Base-by-base conservation (phyloP, 1,140 invertebrate species). In the Magallana angulata region DNA sequence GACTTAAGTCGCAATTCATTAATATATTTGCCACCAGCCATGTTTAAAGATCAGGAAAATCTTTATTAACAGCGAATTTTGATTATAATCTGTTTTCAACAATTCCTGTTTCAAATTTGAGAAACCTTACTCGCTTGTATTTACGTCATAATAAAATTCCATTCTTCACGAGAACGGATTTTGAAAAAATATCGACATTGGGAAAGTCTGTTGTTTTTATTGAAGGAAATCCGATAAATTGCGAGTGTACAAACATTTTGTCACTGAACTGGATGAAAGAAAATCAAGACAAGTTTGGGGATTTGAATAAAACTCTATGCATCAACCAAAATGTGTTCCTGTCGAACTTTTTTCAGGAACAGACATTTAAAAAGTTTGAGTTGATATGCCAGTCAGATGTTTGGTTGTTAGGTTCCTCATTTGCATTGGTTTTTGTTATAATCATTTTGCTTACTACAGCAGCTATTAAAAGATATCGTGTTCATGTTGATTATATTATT, bases 401-500 rank as follows among this genome's bases (percentile, higher is more conserved):
- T 12, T 76, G 68, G 68, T 30, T 76, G 68, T 36, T 76, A 76
- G 24, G 14, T 12, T 30, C 68, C 24, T 36, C 68, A 1, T 30
- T 76, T 36, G 9, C 14, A 18, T 30, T 76, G 8, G 24, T 76
- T 30, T 7, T 76, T 9, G 12, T 76, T 30, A 12, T 76, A 6
- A 12, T 76, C 3, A 76, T 76, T 9, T 30, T 76, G 7, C 9
- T 76, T 76, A 36, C 9, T 6, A 4, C 24, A 12, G 68, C 24
- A 8, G 24, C 68, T 3, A 12, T 76, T 7, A 76, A 24, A 76
- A 30, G 24, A 76, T 76, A 76, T 48, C 68, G 68, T 12, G 68
- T 76, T 8, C 68, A 76, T 24, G 68, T 76, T 12, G 68, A 76
- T 76, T 76, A 76, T 12, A 30, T 76, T 30, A 76, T 76, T 9